Evolutionary conservation across 2,113 vertebrate genomes (phyloP).

Genomic region (Hirundichthys speculiger): DNA sequence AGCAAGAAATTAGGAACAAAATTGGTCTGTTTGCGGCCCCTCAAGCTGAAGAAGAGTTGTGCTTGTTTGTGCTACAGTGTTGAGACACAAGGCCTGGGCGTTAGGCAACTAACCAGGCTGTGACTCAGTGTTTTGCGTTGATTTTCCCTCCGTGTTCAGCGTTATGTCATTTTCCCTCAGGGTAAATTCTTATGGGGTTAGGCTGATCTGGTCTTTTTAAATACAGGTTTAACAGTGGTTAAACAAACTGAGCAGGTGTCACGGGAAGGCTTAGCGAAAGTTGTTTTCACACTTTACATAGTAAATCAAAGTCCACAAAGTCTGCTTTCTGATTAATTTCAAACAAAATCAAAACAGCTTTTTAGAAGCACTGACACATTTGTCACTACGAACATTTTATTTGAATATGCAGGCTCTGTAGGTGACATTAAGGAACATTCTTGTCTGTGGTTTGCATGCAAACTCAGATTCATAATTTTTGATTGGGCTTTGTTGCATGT

Average conservation of each 20-base stretch:
- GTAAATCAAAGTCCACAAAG: background rate
- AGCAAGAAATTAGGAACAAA: slow-evolving; percentile 30
- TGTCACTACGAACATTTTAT: background rate
- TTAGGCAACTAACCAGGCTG: slow-evolving; percentile 64
- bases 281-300: slow-evolving; percentile 38
- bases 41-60: slow-evolving; percentile 46
- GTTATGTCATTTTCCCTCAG: slow-evolving; percentile 64
- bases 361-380: background rate
- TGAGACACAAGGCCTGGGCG: slow-evolving; percentile 59
- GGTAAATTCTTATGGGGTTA: slow-evolving; percentile 57
- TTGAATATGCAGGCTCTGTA: background rate
- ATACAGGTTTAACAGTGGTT: slow-evolving; percentile 26
- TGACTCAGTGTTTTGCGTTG: slow-evolving; percentile 73
- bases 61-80: slow-evolving; percentile 51
- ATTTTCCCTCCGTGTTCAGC: slow-evolving; percentile 46
- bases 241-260: slow-evolving; percentile 28
- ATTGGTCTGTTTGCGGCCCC: slow-evolving; percentile 48
- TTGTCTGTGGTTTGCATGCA: background rate
- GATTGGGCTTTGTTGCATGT: background rate
- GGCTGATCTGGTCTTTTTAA: slow-evolving; percentile 48
- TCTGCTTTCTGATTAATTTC: background rate
- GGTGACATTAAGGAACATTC: background rate
- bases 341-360: background rate
- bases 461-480: background rate
- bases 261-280: slow-evolving; percentile 40